Evolutionary conservation across 2,797 vertebrate genomes (phyloP), one percentile per base, ranked within the genome.

Genomic region (Argya squamiceps): DNA sequence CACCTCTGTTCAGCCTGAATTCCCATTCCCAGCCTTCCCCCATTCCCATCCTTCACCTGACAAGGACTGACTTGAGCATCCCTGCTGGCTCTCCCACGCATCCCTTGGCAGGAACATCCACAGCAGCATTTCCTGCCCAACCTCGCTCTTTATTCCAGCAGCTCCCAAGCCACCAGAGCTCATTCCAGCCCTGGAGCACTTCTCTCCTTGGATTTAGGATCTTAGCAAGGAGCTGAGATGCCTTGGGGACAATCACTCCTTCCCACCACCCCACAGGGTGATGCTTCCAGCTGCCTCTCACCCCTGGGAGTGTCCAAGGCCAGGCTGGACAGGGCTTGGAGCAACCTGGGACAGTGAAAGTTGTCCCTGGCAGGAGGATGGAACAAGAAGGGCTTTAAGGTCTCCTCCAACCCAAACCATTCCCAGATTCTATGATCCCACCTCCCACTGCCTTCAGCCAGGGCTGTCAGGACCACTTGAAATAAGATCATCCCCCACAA

Each of bases 381-480:
- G 36, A 49, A 55, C 0, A 0, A 20, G 8, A 29, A n/a, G 23
- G 5, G 4, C n/a, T 76, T 44, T 24, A 37, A 62, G 27, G 9
- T 29, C 41, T 15, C 7, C 65, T 24, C 63, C 70, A 62, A 21
- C 11, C 27, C 22, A 63, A 56, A n/a, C 32, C 63, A 56, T 23
- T 17, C 56, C 24, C 4, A 2, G 56, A 50, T 69, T 47, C 53
- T 15, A 1, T 0, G 4, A 36, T 36, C 44, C 43, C 9, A 70
- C 5, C 64, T 69, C 84, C 81, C 19, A 3, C 71, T 29, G 49
- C 71, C 52, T 19, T 20, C 63, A 50, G 9, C 73, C 80, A 10
- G 1, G 0, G 26, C 70, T 24, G 2, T 3, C 1, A 2, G 69
- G 3, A 47, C 5, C 19, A 1, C 20, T 19, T 2, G 1, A 29